Percentiles rank a stretch among this genome's conserved stretches.
Evolutionary conservation across 2,888 invertebrate species (phyloP).

Genomic region (Rotaria macrura): DNA sequence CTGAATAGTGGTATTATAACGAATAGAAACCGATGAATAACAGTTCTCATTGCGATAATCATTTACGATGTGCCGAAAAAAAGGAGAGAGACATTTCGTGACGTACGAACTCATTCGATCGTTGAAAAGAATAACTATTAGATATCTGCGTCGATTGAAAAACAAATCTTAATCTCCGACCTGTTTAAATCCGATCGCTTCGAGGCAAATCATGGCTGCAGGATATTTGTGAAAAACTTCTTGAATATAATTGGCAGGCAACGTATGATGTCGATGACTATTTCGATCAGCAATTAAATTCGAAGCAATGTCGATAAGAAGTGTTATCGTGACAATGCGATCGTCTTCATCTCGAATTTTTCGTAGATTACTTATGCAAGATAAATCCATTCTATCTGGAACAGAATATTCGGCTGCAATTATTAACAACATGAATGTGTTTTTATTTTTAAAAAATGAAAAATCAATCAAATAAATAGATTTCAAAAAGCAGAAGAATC

Average conservation of each 20-base stretch:
- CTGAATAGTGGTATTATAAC: too few species aligned
- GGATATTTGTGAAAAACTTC: neutral
- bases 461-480: neutral
- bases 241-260: neutral
- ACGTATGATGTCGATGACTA: neutral
- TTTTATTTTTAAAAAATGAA: neutral
- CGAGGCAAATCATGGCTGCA: neutral
- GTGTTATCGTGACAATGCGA: neutral
- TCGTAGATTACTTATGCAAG: neutral
- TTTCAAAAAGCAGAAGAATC: neutral
- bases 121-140: too few species aligned
- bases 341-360: neutral
- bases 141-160: neutral
- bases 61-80: too few species aligned
- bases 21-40: too few species aligned
- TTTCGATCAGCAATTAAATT: neutral
- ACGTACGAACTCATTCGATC: too few species aligned
- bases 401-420: neutral
- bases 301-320: neutral
- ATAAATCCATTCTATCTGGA: neutral
- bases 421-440: neutral
- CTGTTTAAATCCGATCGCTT: neutral
- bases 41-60: too few species aligned
- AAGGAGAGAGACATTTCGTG: too few species aligned
- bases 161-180: neutral